phyloP scores from a whole-genome alignment of 1,140 invertebrate species.

The Protaetia brevitarsis region DNA sequence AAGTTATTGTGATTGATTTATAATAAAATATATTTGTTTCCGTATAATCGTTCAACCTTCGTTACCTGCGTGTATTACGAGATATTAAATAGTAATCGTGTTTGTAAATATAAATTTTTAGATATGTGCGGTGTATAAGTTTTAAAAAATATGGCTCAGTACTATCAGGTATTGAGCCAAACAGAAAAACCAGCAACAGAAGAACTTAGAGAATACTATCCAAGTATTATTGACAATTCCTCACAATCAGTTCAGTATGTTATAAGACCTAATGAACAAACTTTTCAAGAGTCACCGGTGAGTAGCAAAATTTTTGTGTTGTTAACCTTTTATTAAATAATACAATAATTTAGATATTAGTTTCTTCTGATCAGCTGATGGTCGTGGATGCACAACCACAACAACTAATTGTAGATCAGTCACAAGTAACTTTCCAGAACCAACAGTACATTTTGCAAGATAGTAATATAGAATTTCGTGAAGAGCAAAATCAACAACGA shows the following conservation, averaged over 20 bases:
- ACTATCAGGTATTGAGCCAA: conserved; percentile 46
- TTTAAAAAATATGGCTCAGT: conserved; percentile 45
- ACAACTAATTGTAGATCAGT: conserved; percentile 35
- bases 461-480: conserved; percentile 27
- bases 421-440: conserved; percentile 32
- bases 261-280: conserved; percentile 35
- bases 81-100: background rate
- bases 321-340: background rate
- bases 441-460: conserved; percentile 31
- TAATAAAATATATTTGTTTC: background rate
- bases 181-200: conserved; percentile 37
- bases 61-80: background rate
- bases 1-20: conserved; percentile 13
- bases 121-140: conserved; percentile 20
- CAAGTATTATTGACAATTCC: conserved; percentile 39
- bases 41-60: background rate
- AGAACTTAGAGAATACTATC: conserved; percentile 43
- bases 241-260: conserved; percentile 36
- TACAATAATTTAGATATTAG: conserved; percentile 27
- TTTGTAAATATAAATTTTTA: conserved; percentile 2
- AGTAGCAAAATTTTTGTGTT: background rate
- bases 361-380: conserved; percentile 41
- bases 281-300: conserved; percentile 38
- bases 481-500: conserved; percentile 25
- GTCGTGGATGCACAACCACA: conserved; percentile 32